Evolutionary conservation across 2,797 vertebrate species (phyloP).

Genomic region (Nyctibius grandis): DNA sequence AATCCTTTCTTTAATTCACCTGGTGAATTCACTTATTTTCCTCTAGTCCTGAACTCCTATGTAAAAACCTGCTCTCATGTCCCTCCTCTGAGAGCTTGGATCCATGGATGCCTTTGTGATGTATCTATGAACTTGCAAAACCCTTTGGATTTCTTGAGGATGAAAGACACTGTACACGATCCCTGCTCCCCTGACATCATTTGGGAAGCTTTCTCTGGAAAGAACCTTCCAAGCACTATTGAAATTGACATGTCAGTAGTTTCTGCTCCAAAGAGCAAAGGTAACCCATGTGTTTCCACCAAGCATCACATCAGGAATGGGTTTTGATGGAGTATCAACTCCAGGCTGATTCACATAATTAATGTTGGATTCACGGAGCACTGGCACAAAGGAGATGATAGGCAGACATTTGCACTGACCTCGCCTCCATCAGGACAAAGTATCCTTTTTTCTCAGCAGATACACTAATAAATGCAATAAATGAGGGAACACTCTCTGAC

Average conservation of each 20-base stretch:
- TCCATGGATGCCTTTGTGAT: not conserved
- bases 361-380: not conserved
- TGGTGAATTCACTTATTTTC: not conserved
- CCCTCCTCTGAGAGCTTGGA: not conserved
- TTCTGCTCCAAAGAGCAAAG: not conserved
- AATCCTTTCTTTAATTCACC: not conserved
- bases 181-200: not conserved
- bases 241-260: not conserved
- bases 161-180: not conserved
- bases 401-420: not conserved
- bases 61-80: not conserved
- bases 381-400: not conserved
- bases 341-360: not conserved
- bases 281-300: not conserved
- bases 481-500: not conserved
- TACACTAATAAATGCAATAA: not conserved
- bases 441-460: not conserved
- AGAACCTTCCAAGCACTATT: not conserved
- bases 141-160: not conserved
- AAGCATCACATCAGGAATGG: not conserved
- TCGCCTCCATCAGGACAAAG: not conserved
- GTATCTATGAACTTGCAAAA: not conserved
- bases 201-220: not conserved
- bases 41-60: not conserved
- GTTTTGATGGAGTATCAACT: not conserved